phyloP scores from a whole-genome alignment of 2,113 vertebrate species.

The Coptodon rendalli region DNA sequence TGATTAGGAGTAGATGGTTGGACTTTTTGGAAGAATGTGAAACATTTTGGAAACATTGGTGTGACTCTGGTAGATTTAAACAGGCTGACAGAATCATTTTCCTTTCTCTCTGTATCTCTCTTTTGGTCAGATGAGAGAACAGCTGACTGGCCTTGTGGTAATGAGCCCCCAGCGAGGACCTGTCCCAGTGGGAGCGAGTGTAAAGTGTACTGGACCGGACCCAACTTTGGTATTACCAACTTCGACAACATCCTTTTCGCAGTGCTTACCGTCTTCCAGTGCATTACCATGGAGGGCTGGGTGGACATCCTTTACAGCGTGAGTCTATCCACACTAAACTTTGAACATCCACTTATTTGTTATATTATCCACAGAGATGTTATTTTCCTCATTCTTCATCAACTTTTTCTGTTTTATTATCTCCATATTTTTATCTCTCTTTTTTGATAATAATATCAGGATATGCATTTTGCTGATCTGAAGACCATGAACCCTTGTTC shows the following conservation, averaged over 20 bases:
- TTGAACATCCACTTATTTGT: not conserved
- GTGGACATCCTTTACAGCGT: constrained; percentile 93
- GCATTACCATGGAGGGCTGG: constrained; percentile 99
- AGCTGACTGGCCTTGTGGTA: constrained; percentile 85
- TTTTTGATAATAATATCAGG: not conserved
- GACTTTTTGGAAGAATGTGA: not conserved
- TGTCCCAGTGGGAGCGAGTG: constrained; percentile 82
- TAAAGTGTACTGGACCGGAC: constrained; percentile 86
- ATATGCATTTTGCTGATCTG: not conserved
- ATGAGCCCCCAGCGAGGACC: constrained; percentile 76
- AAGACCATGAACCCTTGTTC: not conserved
- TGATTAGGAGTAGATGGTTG: not conserved
- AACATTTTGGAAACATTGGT: not conserved
- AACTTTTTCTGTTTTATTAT: not conserved
- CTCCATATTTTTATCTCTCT: not conserved
- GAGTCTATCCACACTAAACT: constrained; percentile 59
- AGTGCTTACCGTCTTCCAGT: constrained; percentile 93
- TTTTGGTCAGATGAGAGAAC: constrained; percentile 72
- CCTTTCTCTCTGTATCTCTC: not conserved
- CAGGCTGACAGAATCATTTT: not conserved
- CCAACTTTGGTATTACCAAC: constrained; percentile 97
- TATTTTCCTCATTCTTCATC: not conserved
- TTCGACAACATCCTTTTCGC: constrained; percentile 90
- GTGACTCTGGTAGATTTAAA: not conserved
- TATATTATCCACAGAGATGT: not conserved